Conservation (phyloP, 2,797 vertebrate species). For the Hybognathus amarus region DNA sequence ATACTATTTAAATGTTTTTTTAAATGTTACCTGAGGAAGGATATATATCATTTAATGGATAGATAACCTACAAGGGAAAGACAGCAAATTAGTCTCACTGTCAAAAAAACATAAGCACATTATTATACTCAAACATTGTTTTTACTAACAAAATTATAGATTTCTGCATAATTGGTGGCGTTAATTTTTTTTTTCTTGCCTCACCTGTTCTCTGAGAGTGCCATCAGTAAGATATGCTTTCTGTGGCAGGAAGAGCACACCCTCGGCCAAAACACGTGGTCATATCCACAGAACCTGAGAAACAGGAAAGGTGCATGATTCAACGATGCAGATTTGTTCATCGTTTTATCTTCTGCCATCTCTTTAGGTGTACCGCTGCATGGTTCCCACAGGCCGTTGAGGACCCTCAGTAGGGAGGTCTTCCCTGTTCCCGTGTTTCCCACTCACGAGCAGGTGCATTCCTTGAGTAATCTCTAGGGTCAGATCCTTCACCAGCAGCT, state of each 20-base stretch:
- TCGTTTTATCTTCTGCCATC: slow-evolving; percentile 1
- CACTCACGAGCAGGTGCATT: slow-evolving; percentile 86
- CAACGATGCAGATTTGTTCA: background rate
- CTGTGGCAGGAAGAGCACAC: slow-evolving; percentile 93
- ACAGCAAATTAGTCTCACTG: background rate
- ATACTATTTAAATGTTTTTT: background rate
- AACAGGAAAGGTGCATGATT: background rate
- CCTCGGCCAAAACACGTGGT: slow-evolving; percentile 89
- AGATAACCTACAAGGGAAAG: slow-evolving; percentile 86
- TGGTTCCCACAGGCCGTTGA: slow-evolving; percentile 90
- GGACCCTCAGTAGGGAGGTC: slow-evolving; percentile 90
- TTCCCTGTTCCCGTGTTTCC: slow-evolving; percentile 97
- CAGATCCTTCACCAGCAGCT: slow-evolving; percentile 89
- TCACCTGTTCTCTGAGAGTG: slow-evolving; percentile 94
- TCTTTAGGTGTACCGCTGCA: slow-evolving; percentile 75
- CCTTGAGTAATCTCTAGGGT: slow-evolving; percentile 86
- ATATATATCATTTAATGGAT: slow-evolving; percentile 93
- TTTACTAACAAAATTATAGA: background rate
- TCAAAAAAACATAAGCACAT: background rate
- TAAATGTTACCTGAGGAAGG: slow-evolving; percentile 85
- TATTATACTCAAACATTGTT: background rate
- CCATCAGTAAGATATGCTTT: slow-evolving; percentile 95
- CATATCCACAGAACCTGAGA: slow-evolving; percentile 87
- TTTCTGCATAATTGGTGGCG: background rate
- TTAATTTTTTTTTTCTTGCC: background rate